A percentile compares a stretch with the other conserved stretches of the same genome.
These are phyloP conservation scores for Tetramorium bicarinatum DNA, from an alignment of 2,888 invertebrate genomes.

Conservation along the genomic window DNA sequence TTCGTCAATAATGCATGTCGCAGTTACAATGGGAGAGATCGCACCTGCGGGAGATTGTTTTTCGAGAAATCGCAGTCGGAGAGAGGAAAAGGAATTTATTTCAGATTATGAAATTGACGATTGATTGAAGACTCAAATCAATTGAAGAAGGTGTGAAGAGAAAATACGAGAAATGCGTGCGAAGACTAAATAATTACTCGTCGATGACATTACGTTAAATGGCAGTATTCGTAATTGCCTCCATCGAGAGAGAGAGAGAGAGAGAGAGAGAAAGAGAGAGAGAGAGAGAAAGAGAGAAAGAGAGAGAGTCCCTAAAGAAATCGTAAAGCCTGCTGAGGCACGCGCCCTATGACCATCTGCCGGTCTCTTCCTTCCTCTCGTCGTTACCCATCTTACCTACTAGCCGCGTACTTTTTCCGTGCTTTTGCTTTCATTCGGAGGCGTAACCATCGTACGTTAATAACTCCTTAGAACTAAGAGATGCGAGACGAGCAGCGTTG, in stretches of 20 bases:
- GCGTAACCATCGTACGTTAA: slow-evolving; percentile 10
- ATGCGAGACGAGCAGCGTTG: slow-evolving; percentile 44
- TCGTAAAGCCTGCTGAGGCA: slow-evolving; percentile 74
- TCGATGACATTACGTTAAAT: slow-evolving; percentile 48
- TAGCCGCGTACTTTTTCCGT: slow-evolving; percentile 35
- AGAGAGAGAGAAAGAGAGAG: slow-evolving; percentile 32
- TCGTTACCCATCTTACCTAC: slow-evolving; percentile 46
- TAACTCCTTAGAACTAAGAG: slow-evolving; percentile 16
- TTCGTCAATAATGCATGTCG: slow-evolving; percentile 18
- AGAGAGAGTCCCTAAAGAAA: slow-evolving; percentile 67
- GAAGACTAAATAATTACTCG: slow-evolving; percentile 8
- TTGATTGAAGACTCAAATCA: not conserved
- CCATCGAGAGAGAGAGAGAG: slow-evolving; percentile 40
- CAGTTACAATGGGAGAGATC: not conserved
- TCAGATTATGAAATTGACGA: not conserved
- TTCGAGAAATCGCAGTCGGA: not conserved
- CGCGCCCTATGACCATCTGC: slow-evolving; percentile 76
- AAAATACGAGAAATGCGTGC: not conserved
- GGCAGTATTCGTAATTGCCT: slow-evolving; percentile 76
- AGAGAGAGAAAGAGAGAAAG: slow-evolving; percentile 14
- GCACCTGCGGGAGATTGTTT: not conserved
- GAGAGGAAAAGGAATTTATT: not conserved
- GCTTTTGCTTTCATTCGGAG: slow-evolving; percentile 10
- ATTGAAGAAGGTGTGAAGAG: not conserved
- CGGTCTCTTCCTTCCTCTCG: slow-evolving; percentile 48